phyloP scores from a whole-genome alignment of 1,140 invertebrate species.

The Saxidomus purpurata region DNA sequence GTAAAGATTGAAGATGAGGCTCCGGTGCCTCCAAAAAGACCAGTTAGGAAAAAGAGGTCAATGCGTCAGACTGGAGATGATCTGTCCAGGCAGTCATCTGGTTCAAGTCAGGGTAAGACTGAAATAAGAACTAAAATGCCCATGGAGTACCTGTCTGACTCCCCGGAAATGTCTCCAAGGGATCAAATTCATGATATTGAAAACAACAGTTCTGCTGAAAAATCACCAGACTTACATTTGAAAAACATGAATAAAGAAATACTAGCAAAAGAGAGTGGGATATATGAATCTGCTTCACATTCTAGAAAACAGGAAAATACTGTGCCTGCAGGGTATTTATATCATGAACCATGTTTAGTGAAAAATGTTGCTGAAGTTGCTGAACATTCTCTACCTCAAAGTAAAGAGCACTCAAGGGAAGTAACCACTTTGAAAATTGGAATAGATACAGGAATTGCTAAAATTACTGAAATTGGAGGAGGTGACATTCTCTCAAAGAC shows the following conservation, averaged over 20 bases:
- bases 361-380: not conserved
- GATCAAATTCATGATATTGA: slow-evolving; percentile 19
- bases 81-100: not conserved
- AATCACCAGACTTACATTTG: not conserved
- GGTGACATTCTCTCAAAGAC: no score
- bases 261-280: not conserved
- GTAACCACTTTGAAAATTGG: slow-evolving; percentile 18
- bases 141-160: slow-evolving; percentile 68
- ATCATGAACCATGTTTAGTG: not conserved
- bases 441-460: not conserved
- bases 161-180: slow-evolving; percentile 70
- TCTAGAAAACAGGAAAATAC: not conserved
- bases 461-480: slow-evolving; percentile 46
- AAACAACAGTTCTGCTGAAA: not conserved
- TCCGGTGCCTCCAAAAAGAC: slow-evolving; percentile 50
- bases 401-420: not conserved
- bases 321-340: not conserved
- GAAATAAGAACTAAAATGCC: slow-evolving; percentile 24
- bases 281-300: not conserved
- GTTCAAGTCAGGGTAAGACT: slow-evolving; percentile 4
- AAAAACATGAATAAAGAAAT: not conserved
- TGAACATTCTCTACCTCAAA: slow-evolving; percentile 35
- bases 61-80: slow-evolving; percentile 34
- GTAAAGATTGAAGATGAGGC: not conserved
- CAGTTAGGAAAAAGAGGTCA: slow-evolving; percentile 59